Evolutionary conservation across 2,113 vertebrate species (phyloP), one percentile per base, ranked within the genome.

Genomic region (Pogona vitticeps): DNA sequence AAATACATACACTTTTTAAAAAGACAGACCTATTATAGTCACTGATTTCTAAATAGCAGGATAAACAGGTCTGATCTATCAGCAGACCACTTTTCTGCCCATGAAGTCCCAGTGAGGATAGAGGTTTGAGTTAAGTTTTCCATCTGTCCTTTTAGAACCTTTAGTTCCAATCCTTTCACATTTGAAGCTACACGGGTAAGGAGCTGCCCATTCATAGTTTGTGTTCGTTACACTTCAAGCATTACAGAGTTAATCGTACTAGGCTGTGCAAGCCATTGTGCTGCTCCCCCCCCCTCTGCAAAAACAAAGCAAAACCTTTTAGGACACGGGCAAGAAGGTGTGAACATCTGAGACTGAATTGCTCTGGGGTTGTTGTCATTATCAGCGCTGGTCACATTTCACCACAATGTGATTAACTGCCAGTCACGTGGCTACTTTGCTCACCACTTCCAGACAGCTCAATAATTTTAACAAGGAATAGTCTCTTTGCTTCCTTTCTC

Each of bases 381-480:
- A 92, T 56, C 40, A 89, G 90, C 31, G 46, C 1, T 1, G 92
- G 93, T 93, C 93, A 94, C 92, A 95, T 94, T 95, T 95, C 92
- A 90, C 93, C 92, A 93, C 92, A 92, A 89, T 90, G 92, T 94
- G 93, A 95, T 95, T 95, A 94, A 93, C 90, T 93, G 91, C 89
- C 9, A 88, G 89, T 92, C 91, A 94, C 91, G 77, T 92, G 90
- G 56, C 84, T 72, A 72, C 88, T 88, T 89, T 26, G 63, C 91
- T 93, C 88, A 82, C 84, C 90, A 92, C 89, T 94, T 91, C 87
- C 89, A 93, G 93, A 94, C 91, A 94, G 90, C 91, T 95, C 92
- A 95, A 95, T 95, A 95, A 95, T 95, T 94, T 91, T 94, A 95
- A 93, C 85, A 1, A 93, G 92, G 91, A 88, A 89, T 28, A 88